Evolutionary conservation across 1,140 invertebrate species (phyloP), one percentile per base, ranked within the genome.

Genomic region (Stenopsyche tienmushanensis): DNA sequence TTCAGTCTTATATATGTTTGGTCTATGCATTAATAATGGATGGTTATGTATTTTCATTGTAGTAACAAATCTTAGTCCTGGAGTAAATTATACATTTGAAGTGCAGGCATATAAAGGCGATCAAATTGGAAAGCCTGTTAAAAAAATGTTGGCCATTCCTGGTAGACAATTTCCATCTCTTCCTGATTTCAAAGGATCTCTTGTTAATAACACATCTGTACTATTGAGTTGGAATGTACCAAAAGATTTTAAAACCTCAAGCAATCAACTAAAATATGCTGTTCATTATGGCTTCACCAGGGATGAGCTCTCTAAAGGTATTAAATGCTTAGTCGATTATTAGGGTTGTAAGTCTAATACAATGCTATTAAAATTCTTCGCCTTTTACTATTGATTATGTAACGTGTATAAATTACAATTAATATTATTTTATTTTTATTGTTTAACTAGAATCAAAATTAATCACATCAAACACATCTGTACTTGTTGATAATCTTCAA

Each of bases 161-260:
- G 89, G 87, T 1, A 72, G 72, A 1, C 76, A 80, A 0, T 66
- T 88, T 20, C 85, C 85, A 0, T 52, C 73, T 1, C 73, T 88
- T 1, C 58, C 67, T 1, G 78, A 82, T 41, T 53, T 86, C 0
- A 78, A 82, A 8, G 81, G 81, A 0, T 74, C 77, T 17, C 64
- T 86, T 3, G 63, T 83, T 0, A 87, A 86, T 69, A 80, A 81
- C 1, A 88, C 85, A 0, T 82, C 83, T 0, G 86, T 90, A 0
- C 85, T 85, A 70, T 71, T 91, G 10, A 77, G 71, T 10, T 91
- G 90, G 90, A 77, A 83, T 15, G 75, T 80, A 9, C 85, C 87
- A 0, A 82, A 81, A 20, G 80, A 80, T 42, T 71, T 75, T 0
- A 73, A 80, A 52, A 72, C 73, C 62, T 66, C 68, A 7, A 84